Evolutionary conservation across 2,888 invertebrate species (phyloP).

Genomic region (Acleris holmiana): DNA sequence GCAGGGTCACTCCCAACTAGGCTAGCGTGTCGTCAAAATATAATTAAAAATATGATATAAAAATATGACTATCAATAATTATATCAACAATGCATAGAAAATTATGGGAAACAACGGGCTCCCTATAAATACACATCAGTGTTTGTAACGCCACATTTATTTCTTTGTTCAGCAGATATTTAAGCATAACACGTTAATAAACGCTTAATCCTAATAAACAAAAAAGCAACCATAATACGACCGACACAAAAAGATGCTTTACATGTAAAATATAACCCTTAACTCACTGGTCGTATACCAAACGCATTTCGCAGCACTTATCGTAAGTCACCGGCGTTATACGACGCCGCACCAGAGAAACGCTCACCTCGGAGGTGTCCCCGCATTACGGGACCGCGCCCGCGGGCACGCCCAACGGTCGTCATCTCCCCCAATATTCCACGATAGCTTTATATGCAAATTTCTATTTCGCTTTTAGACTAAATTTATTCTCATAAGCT

Average conservation of each 20-base stretch:
- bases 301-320: constrained; percentile 33
- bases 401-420: constrained; percentile 13
- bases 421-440: constrained; percentile 24
- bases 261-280: constrained; percentile 15
- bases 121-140: too few species aligned
- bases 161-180: too few species aligned
- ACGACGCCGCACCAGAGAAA: constrained; percentile 30
- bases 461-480: constrained; percentile 20
- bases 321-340: constrained; percentile 37
- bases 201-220: background rate
- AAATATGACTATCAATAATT: too few species aligned
- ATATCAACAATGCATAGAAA: too few species aligned
- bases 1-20: too few species aligned
- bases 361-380: constrained; percentile 27
- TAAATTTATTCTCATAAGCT: constrained; percentile 4
- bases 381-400: constrained; percentile 23
- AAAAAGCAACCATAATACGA: background rate
- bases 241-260: constrained; percentile 8
- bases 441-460: constrained; percentile 31
- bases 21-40: too few species aligned
- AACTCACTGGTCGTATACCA: constrained; percentile 8
- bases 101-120: too few species aligned
- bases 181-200: too few species aligned
- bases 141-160: too few species aligned
- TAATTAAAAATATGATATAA: too few species aligned